A percentile compares a stretch with the other conserved stretches of the same genome.
Evolutionary conservation across 2,113 vertebrate species (phyloP).

Genomic region (Nyctibius bracteatus): DNA sequence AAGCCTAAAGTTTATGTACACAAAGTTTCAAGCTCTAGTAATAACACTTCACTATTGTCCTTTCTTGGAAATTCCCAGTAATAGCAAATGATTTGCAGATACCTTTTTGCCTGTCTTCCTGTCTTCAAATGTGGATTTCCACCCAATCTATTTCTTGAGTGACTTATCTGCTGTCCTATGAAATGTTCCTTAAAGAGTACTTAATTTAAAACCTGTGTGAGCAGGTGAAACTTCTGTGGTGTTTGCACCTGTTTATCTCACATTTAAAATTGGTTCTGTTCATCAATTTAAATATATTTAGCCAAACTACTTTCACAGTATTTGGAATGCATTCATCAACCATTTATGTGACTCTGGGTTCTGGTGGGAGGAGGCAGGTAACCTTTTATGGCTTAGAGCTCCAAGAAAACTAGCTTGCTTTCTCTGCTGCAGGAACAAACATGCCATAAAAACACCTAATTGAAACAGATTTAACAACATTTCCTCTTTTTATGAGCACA

Average conservation of each 20-base stretch:
- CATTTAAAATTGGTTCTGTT: neutral
- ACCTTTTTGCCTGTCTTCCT: neutral
- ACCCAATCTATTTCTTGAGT: neutral
- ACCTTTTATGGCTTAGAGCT: neutral
- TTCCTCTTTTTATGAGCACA: slow-evolving; percentile 25
- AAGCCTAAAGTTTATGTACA: neutral
- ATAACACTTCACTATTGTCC: neutral
- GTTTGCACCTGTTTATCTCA: neutral
- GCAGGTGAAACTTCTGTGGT: neutral
- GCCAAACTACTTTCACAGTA: neutral
- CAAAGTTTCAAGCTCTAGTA: neutral
- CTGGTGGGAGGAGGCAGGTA: neutral
- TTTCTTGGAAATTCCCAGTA: neutral
- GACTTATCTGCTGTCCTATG: neutral
- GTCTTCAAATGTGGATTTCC: neutral
- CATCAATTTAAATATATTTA: neutral
- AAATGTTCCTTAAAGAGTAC: neutral
- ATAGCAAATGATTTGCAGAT: neutral
- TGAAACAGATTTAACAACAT: neutral
- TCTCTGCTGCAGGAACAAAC: neutral
- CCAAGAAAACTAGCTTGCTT: slow-evolving; percentile 13
- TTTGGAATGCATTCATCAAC: neutral
- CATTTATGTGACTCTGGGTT: neutral
- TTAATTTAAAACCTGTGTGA: neutral
- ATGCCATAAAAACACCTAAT: neutral